These are phyloP conservation scores for Pogonognathellus flavescens DNA, from an alignment of 1,140 invertebrate genomes.

Conservation along the genomic window DNA sequence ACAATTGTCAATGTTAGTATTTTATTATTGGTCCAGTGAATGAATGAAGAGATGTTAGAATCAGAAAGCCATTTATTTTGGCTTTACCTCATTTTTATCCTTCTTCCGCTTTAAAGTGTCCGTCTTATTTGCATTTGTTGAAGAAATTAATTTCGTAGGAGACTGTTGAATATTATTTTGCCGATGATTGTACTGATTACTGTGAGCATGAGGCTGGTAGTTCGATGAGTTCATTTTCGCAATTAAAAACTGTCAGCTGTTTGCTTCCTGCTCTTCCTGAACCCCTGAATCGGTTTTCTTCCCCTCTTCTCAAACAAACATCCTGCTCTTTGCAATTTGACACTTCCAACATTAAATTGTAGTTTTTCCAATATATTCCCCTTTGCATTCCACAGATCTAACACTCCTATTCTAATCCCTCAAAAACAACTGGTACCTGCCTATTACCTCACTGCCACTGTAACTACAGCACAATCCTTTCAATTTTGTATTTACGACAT, in stretches of 20 bases:
- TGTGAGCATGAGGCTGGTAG: slow-evolving; percentile 24
- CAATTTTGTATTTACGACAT: background rate
- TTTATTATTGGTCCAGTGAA: background rate
- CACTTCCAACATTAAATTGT: background rate
- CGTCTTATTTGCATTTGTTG: background rate
- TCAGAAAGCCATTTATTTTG: background rate
- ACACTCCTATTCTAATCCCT: background rate
- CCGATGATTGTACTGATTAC: slow-evolving; percentile 30
- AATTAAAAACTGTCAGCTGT: background rate
- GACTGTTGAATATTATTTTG: slow-evolving; percentile 1
- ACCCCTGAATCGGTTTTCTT: slow-evolving; percentile 6
- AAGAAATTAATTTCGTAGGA: background rate
- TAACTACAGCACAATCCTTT: background rate
- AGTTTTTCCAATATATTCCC: background rate
- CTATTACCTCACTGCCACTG: slow-evolving; percentile 3
- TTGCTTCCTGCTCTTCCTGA: background rate
- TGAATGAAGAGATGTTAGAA: background rate
- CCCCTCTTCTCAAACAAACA: background rate
- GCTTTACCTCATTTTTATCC: slow-evolving; percentile 10
- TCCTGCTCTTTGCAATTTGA: background rate
- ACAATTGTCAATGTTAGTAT: background rate
- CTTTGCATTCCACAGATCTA: background rate
- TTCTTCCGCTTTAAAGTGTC: background rate
- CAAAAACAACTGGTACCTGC: background rate
- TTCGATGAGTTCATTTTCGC: slow-evolving; percentile 38